These are phyloP conservation scores for Formica exsecta DNA, from an alignment of 1,140 invertebrate species.

Conservation along the genomic window DNA sequence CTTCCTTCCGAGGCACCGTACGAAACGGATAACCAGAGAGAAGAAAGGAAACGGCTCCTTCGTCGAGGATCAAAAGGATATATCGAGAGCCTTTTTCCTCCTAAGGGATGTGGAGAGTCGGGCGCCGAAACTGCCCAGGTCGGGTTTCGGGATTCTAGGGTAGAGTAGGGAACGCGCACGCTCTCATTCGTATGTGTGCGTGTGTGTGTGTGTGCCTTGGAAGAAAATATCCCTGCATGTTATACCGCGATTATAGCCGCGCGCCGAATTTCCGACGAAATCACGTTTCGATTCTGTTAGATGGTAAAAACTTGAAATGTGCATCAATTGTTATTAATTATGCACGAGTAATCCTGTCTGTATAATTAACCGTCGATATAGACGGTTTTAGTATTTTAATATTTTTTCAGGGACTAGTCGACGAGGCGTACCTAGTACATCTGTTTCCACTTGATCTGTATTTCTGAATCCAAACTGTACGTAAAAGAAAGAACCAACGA, in stretches of 20 bases:
- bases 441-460: not conserved
- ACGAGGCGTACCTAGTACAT: not conserved
- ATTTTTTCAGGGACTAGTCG: not conserved
- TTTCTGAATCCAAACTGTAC: not conserved
- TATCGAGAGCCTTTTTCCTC: slow-evolving; percentile 75
- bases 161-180: slow-evolving; percentile 35
- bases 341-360: not conserved
- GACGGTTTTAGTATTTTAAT: not conserved
- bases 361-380: not conserved
- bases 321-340: not conserved
- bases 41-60: slow-evolving; percentile 75
- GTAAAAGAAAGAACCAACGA: not conserved
- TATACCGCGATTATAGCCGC: slow-evolving; percentile 34
- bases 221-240: slow-evolving; percentile 56
- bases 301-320: not conserved
- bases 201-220: not conserved
- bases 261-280: slow-evolving; percentile 30
- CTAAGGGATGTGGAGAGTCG: slow-evolving; percentile 67
- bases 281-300: not conserved
- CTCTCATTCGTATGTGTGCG: not conserved
- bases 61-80: slow-evolving; percentile 80
- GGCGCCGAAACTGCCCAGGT: slow-evolving; percentile 69
- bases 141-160: slow-evolving; percentile 72
- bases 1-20: slow-evolving; percentile 74
- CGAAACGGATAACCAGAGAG: slow-evolving; percentile 70